These are phyloP conservation scores for Ptychoptera albimana DNA, from an alignment of 2,888 invertebrate species.

Conservation along the genomic window DNA sequence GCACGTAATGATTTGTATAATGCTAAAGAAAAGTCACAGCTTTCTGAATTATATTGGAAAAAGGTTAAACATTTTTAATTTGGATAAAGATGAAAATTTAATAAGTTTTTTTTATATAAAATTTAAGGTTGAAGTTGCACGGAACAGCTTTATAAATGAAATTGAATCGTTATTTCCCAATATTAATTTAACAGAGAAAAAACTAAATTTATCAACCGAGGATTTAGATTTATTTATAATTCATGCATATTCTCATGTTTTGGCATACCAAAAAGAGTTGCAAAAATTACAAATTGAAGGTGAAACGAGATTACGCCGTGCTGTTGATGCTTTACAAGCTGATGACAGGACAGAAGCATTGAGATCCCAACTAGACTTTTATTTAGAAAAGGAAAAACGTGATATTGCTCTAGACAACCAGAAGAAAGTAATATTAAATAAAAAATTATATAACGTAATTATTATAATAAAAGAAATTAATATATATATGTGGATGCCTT, in stretches of 20 bases:
- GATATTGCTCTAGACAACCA: constrained; percentile 52
- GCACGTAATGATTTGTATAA: constrained; percentile 42
- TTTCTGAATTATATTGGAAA: constrained; percentile 69
- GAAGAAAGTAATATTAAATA: constrained; percentile 28
- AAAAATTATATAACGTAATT: constrained; percentile 6
- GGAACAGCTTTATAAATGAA: constrained; percentile 45
- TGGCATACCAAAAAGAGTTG: constrained; percentile 61
- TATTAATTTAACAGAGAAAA: constrained; percentile 48
- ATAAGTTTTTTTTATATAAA: too few relatives aligned
- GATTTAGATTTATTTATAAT: constrained; percentile 62
- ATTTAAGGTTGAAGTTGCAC: constrained; percentile 32
- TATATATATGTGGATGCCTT: too few relatives aligned
- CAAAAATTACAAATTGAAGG: constrained; percentile 51
- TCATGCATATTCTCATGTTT: constrained; percentile 60
- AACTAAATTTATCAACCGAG: constrained; percentile 40
- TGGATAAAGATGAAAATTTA: not conserved
- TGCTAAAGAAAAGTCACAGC: constrained; percentile 38
- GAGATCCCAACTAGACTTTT: constrained; percentile 44
- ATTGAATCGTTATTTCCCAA: constrained; percentile 56
- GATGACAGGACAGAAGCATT: constrained; percentile 38
- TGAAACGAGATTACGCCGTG: constrained; percentile 43
- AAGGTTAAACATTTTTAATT: constrained; percentile 37
- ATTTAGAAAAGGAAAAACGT: constrained; percentile 50
- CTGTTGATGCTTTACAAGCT: constrained; percentile 41
- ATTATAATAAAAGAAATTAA: too few relatives aligned